Conservation (phyloP, 2,888 invertebrate genomes). For the Crematogaster levior region DNA sequence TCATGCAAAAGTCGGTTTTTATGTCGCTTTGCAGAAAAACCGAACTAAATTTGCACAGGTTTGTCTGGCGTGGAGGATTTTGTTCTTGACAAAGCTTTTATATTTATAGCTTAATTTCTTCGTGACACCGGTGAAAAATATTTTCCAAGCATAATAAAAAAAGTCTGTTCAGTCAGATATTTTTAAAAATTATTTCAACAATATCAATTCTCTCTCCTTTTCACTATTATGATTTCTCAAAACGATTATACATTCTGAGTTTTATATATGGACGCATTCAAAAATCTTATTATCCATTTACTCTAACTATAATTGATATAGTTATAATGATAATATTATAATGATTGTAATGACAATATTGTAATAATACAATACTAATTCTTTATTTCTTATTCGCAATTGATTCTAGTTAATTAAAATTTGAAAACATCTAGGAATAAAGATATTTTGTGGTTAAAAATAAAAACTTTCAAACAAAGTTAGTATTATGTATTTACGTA, state of each 20-base stretch:
- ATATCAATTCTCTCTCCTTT: no score
- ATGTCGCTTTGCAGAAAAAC: neutral
- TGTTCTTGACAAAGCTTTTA: neutral
- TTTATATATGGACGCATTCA: no score
- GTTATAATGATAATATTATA: no score
- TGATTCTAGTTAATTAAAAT: neutral
- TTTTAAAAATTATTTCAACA: neutral
- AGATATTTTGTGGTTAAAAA: neutral
- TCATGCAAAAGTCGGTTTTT: conserved; percentile 2
- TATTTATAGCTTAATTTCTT: neutral
- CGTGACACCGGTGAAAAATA: neutral
- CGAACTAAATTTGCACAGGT: neutral
- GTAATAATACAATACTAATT: no score
- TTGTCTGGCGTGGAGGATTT: neutral
- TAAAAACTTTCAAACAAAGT: neutral
- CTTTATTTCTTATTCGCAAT: neutral
- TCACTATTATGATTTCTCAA: no score
- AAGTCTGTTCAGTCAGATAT: neutral
- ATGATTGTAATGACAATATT: no score
- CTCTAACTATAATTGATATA: no score
- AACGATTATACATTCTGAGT: no score
- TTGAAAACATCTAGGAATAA: neutral
- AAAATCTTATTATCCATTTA: no score
- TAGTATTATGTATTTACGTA: neutral
- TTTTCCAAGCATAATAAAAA: neutral